Base-by-base conservation (phyloP, 2,113 vertebrate species). In the Gavia stellata region DNA sequence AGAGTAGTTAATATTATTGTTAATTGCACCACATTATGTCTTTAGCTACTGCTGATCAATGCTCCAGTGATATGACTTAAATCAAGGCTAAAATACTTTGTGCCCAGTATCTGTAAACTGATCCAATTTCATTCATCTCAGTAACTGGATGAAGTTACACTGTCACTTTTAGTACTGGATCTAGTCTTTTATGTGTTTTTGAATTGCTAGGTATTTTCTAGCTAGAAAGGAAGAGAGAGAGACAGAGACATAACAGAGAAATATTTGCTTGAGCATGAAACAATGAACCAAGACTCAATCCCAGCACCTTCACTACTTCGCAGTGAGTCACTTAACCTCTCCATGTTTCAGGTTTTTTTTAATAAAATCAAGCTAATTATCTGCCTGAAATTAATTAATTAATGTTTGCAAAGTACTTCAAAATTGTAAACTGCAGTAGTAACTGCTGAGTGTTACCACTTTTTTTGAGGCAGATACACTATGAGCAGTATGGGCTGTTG, bases 361-460 rank as follows among this genome's bases (percentile, higher is more conserved):
- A 81, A 70, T 31, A 66, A 82, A 86, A 83, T 55, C 72, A 59
- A 42, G 59, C 28, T 88, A 92, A 96, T 96, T 91, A 49, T 61
- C 62, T 88, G 38, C 72, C 91, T 94, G 40, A 66, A 50, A 94
- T 62, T 91, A 86, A 94, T 93, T 92, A 94, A 95, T 91, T 79
- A 49, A 38, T 90, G 70, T 95, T 96, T 96, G 87, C 59, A 10
- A 49, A 74, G 81, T 50, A 50, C 79, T 96, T 47, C 19, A 75
- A 6, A 55, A 14, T 9, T 42, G 26, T 45, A 45, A 91, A 94
- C 74, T 29, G 68, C 67, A 40, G 29, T 3, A 14, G 21, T 73
- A 82, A 40, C 74, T 85, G 47, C 61, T 67, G 89, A 84, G 70
- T 23, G 70, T 45, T 53, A 12, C 12, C 92, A 33, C 18, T 53